Conservation (phyloP, 2,797 vertebrate genomes). For the Poecilia gillii region DNA sequence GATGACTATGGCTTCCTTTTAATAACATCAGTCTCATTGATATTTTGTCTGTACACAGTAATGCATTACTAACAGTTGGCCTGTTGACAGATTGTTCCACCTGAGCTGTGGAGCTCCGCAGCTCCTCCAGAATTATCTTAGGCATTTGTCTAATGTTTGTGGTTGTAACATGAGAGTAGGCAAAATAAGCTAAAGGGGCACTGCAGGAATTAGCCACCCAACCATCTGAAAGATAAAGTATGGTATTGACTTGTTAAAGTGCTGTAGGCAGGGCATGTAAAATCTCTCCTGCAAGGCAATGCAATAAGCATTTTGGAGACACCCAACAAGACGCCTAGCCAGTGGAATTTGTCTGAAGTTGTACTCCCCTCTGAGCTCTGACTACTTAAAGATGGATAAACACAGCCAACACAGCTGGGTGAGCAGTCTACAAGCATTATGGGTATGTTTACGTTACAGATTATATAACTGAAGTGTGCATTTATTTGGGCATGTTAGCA, state of each 20-base stretch:
- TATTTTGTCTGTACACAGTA: background rate
- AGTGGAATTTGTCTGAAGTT: background rate
- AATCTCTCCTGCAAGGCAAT: background rate
- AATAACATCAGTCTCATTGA: background rate
- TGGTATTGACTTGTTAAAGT: background rate
- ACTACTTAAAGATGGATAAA: background rate
- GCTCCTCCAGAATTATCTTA: background rate
- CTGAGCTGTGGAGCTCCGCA: background rate
- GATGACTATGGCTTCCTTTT: background rate
- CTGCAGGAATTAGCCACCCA: background rate
- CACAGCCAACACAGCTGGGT: background rate
- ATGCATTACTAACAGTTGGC: background rate
- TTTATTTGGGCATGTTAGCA: background rate
- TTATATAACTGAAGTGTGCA: background rate
- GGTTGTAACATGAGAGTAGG: background rate
- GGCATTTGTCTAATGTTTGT: background rate
- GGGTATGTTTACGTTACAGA: background rate
- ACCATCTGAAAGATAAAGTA: background rate
- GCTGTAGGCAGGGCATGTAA: background rate
- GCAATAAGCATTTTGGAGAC: background rate
- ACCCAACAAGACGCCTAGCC: background rate
- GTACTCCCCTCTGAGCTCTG: background rate
- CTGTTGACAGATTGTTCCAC: background rate
- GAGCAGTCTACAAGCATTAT: background rate
- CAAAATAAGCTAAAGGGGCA: background rate